Evolutionary conservation across 1,140 invertebrate species (phyloP).

Genomic region (Ylistrum balloti): DNA sequence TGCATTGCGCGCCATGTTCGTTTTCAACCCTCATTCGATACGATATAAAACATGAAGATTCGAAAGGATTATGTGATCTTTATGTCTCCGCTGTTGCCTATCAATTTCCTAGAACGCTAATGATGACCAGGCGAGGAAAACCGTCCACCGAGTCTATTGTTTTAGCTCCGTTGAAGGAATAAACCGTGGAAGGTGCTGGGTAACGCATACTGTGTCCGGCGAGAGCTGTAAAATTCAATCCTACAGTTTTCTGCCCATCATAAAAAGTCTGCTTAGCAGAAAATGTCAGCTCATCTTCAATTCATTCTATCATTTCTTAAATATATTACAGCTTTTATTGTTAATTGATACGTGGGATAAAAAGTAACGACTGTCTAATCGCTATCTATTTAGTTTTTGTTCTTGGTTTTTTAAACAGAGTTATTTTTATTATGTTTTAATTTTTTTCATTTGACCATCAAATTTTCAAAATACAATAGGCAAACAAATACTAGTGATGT

Average conservation of each 20-base stretch:
- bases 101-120: conserved; percentile 16
- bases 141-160: not conserved
- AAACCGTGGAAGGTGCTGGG: not conserved
- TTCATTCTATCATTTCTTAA: conserved; percentile 36
- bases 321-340: not conserved
- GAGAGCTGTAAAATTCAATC: conserved; percentile 15
- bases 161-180: conserved; percentile 8
- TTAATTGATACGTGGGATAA: not conserved
- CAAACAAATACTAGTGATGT: not conserved
- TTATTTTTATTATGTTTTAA: not conserved
- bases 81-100: not conserved
- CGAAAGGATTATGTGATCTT: conserved; percentile 32
- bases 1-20: not conserved
- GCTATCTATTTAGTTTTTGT: not conserved
- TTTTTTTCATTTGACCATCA: not conserved
- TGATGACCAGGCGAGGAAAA: conserved; percentile 11
- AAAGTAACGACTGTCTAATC: not conserved
- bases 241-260: conserved; percentile 37
- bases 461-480: not conserved
- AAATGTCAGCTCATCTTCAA: conserved; percentile 12
- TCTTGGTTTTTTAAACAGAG: not conserved
- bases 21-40: not conserved
- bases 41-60: conserved; percentile 32
- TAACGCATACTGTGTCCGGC: not conserved
- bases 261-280: conserved; percentile 34